phyloP scores from a whole-genome alignment of 1,140 invertebrate species.

The Adoxophyes honmai region DNA sequence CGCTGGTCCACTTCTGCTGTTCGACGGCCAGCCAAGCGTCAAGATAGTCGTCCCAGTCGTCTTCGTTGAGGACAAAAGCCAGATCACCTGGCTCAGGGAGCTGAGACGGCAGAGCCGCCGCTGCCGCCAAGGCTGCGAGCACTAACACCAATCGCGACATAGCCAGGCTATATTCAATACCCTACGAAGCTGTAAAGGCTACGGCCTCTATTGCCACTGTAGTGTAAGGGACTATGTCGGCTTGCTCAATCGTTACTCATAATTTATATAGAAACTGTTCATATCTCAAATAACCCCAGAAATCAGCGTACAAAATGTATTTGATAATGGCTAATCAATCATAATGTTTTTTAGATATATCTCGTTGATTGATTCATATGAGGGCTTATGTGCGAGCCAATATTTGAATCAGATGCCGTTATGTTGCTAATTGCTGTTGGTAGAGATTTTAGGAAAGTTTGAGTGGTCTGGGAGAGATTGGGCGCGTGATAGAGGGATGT shows the following conservation, averaged over 20 bases:
- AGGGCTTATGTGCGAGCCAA: no score
- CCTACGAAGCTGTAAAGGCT: no score
- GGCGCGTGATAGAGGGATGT: not conserved
- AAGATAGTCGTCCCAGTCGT: slow-evolving; percentile 60
- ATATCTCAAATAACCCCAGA: not conserved
- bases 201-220: no score
- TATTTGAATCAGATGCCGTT: not conserved
- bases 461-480: not conserved
- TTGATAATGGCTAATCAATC: slow-evolving; percentile 8
- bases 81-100: slow-evolving; percentile 20
- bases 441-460: not conserved
- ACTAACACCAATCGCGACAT: not conserved
- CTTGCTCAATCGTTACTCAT: not conserved
- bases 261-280: not conserved
- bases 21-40: slow-evolving; percentile 52
- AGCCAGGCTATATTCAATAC: not conserved
- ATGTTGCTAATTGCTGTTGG: not conserved
- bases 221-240: not conserved
- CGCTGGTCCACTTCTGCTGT: slow-evolving; percentile 26
- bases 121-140: not conserved
- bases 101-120: not conserved
- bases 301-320: not conserved
- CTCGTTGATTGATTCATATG: slow-evolving; percentile 9
- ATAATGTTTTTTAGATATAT: slow-evolving; percentile 1
- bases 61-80: slow-evolving; percentile 43